Evolutionary conservation across 2,113 vertebrate species (phyloP), one percentile per base, ranked within the genome.

Genomic region (Saguinus midas): DNA sequence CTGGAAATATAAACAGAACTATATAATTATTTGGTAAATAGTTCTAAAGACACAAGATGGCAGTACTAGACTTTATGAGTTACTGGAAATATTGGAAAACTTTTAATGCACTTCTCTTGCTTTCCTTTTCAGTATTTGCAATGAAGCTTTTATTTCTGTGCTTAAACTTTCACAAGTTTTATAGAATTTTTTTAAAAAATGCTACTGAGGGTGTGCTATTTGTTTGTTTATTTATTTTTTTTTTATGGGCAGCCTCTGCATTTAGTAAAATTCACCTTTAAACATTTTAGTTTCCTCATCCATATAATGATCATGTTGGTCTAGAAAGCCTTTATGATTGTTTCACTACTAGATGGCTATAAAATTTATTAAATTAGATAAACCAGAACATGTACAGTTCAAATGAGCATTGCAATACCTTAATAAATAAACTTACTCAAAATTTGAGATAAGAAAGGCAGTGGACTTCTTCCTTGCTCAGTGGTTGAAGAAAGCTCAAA

Each of bases 41-140:
- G 66, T 21, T 3, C 5, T 86, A 64, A 97, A 97, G 70, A 97
- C 96, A 97, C 86, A 98, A 97, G 96, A 92, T 96, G 94, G 97
- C 95, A 98, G 92, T 96, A 82, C 85, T 90, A 97, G 78, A 89
- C 93, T 92, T 96, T 52, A 95, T 79, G 75, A 83, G 18, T 95
- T 81, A 68, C 23, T 86, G 7, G 14, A 94, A 79, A 91, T 25
- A 78, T 57, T 14, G n/a, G 12, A 85, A 85, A 96, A 85, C 0
- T 73, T 91, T 14, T 27, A 95, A 57, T 95, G 2, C 0, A 76
- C 48, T 80, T 93, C n/a, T 43, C 5, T 57, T 94, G 11, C 10
- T 84, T 96, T 78, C 52, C 3, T 50, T 64, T 6, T 92, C 16
- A 83, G 4, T 90, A 78, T 37, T 86, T 90, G 52, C 87, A 84